Conservation (phyloP, 2,797 vertebrate genomes). For the Enteromius fasciolatus region DNA sequence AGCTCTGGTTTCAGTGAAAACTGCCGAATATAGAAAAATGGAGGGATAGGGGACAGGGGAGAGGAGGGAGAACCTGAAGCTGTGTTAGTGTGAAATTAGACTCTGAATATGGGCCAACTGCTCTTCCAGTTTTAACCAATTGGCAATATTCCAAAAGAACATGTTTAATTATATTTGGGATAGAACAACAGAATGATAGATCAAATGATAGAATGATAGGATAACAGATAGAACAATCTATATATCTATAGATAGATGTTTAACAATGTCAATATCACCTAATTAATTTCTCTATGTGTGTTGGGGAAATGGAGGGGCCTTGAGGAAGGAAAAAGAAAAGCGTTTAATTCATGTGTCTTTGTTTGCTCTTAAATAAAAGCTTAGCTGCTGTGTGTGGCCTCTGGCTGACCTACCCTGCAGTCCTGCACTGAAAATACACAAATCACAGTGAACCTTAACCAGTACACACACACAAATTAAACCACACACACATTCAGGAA, state of each 20-base stretch:
- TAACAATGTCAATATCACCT: conserved; percentile 42
- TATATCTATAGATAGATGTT: not conserved
- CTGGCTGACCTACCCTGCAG: conserved; percentile 40
- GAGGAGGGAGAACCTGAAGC: conserved; percentile 12
- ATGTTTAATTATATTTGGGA: not conserved
- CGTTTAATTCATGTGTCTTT: conserved; percentile 44
- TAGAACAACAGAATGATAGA: not conserved
- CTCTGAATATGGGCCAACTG: conserved; percentile 27
- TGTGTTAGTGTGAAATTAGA: conserved; percentile 22
- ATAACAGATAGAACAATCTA: not conserved
- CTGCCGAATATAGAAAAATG: conserved; percentile 17
- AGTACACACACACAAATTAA: conserved; percentile 4
- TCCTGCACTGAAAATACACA: conserved; percentile 22
- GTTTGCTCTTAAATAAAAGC: conserved; percentile 35
- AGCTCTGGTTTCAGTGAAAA: conserved; percentile 13
- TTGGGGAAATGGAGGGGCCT: not conserved
- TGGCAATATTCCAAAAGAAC: conserved; percentile 16
- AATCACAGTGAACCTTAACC: not conserved
- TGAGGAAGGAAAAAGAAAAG: conserved; percentile 1
- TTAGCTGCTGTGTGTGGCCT: conserved; percentile 42
- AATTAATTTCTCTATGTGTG: conserved; percentile 34
- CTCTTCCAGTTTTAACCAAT: not conserved
- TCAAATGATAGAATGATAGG: not conserved
- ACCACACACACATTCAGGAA: conserved; percentile 34
- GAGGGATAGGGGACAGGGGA: not conserved